phyloP scores from a whole-genome alignment of 2,113 vertebrate genomes.

The Isichthys henryi region DNA sequence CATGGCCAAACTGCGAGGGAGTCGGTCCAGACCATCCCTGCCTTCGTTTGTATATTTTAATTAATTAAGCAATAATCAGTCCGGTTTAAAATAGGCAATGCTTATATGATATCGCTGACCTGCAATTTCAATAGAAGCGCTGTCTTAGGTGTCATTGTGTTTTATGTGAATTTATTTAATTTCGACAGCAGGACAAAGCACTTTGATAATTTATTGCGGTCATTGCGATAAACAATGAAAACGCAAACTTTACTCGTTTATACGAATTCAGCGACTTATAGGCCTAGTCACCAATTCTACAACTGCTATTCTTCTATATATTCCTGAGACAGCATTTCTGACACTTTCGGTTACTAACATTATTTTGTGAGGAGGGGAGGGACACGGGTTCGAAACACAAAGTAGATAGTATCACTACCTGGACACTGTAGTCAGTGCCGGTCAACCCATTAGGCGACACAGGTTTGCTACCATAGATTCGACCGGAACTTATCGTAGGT shows the following conservation, averaged over 20 bases:
- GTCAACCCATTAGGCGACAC: not conserved
- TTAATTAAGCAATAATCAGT: not conserved
- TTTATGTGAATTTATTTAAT: not conserved
- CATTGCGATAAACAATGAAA: not conserved
- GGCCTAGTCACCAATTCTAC: not conserved
- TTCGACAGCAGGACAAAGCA: not conserved
- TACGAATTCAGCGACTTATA: not conserved
- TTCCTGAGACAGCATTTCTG: not conserved
- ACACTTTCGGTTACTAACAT: not conserved
- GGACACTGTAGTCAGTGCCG: too few species aligned
- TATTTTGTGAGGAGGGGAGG: not conserved
- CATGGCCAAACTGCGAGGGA: not conserved
- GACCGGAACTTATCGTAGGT: too few species aligned
- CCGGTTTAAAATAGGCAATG: not conserved
- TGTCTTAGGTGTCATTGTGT: not conserved
- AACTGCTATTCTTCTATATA: not conserved
- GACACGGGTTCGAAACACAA: not conserved
- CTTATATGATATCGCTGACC: too few species aligned
- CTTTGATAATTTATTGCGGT: not conserved
- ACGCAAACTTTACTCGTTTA: not conserved
- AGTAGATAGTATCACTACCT: not conserved
- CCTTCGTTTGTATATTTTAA: not conserved
- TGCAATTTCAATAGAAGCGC: too few species aligned
- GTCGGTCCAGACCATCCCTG: not conserved
- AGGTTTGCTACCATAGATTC: too few species aligned